Percentiles rank a stretch among this genome's conserved stretches.
These are phyloP conservation scores for Abramis brama DNA, from an alignment of 2,113 vertebrate genomes.

Conservation along the genomic window DNA sequence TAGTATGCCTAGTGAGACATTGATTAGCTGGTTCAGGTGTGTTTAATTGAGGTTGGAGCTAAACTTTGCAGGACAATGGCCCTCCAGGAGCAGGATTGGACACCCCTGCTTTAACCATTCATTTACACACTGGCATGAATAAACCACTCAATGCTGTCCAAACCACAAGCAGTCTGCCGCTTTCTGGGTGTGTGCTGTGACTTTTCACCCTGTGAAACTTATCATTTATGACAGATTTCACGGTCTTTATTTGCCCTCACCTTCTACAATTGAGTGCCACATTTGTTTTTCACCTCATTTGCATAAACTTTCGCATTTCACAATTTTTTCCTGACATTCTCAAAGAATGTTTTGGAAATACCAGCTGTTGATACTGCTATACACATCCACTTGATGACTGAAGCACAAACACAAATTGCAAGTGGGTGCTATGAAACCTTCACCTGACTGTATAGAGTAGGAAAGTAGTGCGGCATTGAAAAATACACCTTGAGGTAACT, in stretches of 20 bases:
- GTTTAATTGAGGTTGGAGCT: too few species aligned
- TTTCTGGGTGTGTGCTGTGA: background rate
- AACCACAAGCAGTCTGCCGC: background rate
- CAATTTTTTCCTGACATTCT: background rate
- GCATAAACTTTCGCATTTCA: background rate
- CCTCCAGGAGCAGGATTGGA: too few species aligned
- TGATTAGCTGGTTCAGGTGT: too few species aligned
- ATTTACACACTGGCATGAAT: background rate
- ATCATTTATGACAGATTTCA: background rate
- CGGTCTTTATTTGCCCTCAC: background rate
- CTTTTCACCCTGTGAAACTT: background rate
- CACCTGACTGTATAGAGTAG: background rate
- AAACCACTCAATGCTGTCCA: background rate
- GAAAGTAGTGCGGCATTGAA: background rate
- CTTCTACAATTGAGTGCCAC: background rate
- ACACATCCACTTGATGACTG: background rate
- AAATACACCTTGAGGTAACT: slow-evolving; percentile 1
- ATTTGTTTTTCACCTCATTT: background rate
- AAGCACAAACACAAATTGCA: background rate
- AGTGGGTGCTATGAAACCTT: background rate
- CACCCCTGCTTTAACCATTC: too few species aligned
- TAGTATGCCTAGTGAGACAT: too few species aligned
- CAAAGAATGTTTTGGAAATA: background rate
- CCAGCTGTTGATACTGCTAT: background rate
- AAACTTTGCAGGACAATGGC: too few species aligned